Evolutionary conservation across 1,140 invertebrate species (phyloP).

Genomic region (Musca vetustissima): DNA sequence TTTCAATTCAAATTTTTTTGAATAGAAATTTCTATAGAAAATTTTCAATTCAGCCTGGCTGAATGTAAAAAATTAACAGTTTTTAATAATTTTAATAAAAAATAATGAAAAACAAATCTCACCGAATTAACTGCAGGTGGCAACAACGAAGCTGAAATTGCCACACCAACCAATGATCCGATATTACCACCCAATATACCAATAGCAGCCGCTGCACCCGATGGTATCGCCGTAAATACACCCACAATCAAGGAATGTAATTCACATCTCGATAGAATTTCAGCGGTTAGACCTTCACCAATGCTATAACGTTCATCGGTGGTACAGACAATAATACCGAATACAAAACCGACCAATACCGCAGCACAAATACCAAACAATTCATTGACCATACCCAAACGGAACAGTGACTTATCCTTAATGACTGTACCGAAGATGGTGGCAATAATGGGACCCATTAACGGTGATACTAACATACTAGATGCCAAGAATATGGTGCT

Average conservation of each 20-base stretch:
- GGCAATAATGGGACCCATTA: slow-evolving; percentile 79
- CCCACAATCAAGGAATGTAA: slow-evolving; percentile 68
- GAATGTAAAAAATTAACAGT: too few relatives aligned
- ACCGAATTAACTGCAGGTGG: slow-evolving; percentile 78
- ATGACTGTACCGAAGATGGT: slow-evolving; percentile 73
- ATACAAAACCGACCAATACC: slow-evolving; percentile 68
- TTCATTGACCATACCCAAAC: slow-evolving; percentile 65
- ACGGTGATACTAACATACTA: slow-evolving; percentile 77
- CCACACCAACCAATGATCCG: slow-evolving; percentile 76
- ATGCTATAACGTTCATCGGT: slow-evolving; percentile 63
- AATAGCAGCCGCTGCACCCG: slow-evolving; percentile 75
- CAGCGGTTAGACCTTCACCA: slow-evolving; percentile 65
- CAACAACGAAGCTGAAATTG: slow-evolving; percentile 76
- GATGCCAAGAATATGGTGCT: slow-evolving; percentile 73
- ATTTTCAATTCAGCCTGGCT: too few relatives aligned
- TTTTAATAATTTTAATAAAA: too few relatives aligned
- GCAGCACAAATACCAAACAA: slow-evolving; percentile 66
- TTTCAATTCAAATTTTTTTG: too few relatives aligned
- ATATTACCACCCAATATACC: slow-evolving; percentile 71
- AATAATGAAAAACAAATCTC: slow-evolving; percentile 34
- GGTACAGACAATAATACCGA: slow-evolving; percentile 64
- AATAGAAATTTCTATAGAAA: too few relatives aligned
- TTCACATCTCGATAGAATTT: slow-evolving; percentile 70
- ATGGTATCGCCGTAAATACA: slow-evolving; percentile 68
- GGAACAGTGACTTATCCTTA: slow-evolving; percentile 63